Conservation (phyloP, 2,113 vertebrate species). For the Leptocoma aspasia region DNA sequence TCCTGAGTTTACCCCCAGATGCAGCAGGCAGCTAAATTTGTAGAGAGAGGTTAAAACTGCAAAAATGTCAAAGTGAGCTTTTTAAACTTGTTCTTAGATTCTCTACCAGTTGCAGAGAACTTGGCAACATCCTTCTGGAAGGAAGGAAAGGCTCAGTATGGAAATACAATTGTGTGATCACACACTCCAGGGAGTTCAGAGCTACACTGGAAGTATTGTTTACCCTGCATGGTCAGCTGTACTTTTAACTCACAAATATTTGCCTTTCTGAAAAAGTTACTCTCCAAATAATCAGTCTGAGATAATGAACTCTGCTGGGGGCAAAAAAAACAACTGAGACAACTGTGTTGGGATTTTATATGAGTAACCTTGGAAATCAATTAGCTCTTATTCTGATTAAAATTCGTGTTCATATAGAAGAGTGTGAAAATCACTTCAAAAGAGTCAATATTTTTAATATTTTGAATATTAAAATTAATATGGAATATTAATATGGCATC, state of each 20-base stretch:
- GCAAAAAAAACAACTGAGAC: neutral
- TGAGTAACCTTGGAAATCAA: neutral
- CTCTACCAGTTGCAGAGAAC: neutral
- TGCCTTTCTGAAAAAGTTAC: conserved; percentile 22
- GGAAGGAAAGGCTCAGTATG: conserved; percentile 47
- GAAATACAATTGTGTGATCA: neutral
- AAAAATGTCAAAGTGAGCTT: neutral
- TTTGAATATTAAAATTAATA: neutral
- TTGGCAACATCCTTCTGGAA: conserved; percentile 31
- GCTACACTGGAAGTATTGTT: conserved; percentile 17
- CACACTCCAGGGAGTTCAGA: conserved; percentile 23
- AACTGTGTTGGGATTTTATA: neutral
- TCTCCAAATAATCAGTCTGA: conserved; percentile 4
- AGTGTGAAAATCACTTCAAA: neutral
- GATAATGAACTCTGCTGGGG: neutral
- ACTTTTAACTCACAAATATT: conserved; percentile 49
- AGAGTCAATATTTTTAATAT: neutral
- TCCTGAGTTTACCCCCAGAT: neutral
- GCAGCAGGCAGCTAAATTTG: neutral
- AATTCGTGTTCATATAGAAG: neutral
- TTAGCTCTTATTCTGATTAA: neutral
- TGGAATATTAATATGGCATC: neutral
- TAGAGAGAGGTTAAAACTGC: neutral
- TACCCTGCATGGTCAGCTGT: conserved; percentile 30
- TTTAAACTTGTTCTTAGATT: neutral